Evolutionary conservation across 2,888 invertebrate genomes (phyloP), one percentile per base, ranked within the genome.

Genomic region (Temnothorax unifasciatus): DNA sequence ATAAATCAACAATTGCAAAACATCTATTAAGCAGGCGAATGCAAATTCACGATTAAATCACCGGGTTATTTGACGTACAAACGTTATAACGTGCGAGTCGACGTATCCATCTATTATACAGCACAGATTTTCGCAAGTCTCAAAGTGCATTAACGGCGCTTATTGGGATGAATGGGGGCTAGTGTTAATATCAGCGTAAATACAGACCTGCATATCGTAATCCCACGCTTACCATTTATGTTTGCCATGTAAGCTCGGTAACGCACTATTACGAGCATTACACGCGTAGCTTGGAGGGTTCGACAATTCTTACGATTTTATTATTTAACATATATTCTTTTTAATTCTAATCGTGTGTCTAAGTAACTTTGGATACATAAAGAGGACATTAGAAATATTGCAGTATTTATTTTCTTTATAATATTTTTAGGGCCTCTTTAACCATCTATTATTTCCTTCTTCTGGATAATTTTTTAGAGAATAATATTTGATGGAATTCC

Each of bases 101-200:
- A 81, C 73, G 73, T 81, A 81, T 81, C 59, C 47, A 73, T 81
- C 79, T 18, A 81, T 81, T 81, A 81, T 81, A 44, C 47, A 81
- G 73, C 34, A 29, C 79, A 81, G 79, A 81, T 81, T 81, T 81
- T 81, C 79, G 59, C 79, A 47, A 81, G 79, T 81, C 79, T 81
- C 79, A 81, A 81, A 81, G 73, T 81, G 79, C 59, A 81, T 81
- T 71, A 81, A 71, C 79, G 21, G 34, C 47, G 79, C 79, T 81
- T 81, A 81, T 81, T 81, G 79, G 79, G 73, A 73, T 81, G 79
- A 81, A 81, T 81, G 79, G 44, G 38, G 38, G 59, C 73, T 44
- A 81, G 59, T 77, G 77, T 81, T 81, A 81, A 81, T 81, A 81
- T 81, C 73, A 81, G 73, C 73, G 47, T 73, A 81, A 81, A 81